Evolutionary conservation across 2,888 invertebrate genomes (phyloP).

Genomic region (Drosophila nigricruria): DNA sequence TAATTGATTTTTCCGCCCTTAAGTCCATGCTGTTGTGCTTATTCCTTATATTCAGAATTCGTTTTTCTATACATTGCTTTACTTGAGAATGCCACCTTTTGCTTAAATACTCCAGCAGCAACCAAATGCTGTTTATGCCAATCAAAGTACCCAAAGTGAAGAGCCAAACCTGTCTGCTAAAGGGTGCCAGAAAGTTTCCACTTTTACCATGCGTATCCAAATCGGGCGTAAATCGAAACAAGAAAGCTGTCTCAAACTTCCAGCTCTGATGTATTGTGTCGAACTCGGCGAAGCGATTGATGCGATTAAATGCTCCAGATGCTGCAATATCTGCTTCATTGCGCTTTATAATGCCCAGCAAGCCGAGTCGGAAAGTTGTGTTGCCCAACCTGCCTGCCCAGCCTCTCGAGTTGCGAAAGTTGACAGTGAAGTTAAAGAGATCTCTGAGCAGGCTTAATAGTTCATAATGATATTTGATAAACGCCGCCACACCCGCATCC

Average conservation of each 20-base stretch:
- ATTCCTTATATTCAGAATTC: neutral
- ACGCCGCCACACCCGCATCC: conserved; percentile 78
- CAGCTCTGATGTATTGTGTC: conserved; percentile 84
- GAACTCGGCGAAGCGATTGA: conserved; percentile 82
- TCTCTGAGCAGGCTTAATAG: conserved; percentile 72
- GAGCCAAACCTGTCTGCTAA: conserved; percentile 79
- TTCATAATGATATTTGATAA: conserved; percentile 82
- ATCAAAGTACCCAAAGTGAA: conserved; percentile 56
- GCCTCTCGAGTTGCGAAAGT: conserved; percentile 82
- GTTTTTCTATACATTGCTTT: neutral
- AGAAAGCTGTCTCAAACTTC: conserved; percentile 82
- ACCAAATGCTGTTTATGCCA: conserved; percentile 73
- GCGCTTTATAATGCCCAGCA: conserved; percentile 80
- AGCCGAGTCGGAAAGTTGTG: conserved; percentile 80
- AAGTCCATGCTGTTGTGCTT: neutral
- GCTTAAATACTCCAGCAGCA: conserved; percentile 62
- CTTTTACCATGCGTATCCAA: conserved; percentile 71
- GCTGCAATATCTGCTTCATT: conserved; percentile 84
- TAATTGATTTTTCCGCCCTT: neutral
- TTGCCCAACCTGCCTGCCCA: conserved; percentile 83
- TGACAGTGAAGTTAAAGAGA: conserved; percentile 81
- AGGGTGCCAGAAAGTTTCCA: conserved; percentile 83
- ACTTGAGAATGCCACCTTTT: conserved; percentile 1
- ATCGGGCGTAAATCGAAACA: conserved; percentile 83
- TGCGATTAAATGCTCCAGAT: conserved; percentile 81